Percentiles rank a stretch among this genome's conserved stretches.
phyloP scores from a whole-genome alignment of 1,140 invertebrate genomes.

The Rhagoletis pomonella region DNA sequence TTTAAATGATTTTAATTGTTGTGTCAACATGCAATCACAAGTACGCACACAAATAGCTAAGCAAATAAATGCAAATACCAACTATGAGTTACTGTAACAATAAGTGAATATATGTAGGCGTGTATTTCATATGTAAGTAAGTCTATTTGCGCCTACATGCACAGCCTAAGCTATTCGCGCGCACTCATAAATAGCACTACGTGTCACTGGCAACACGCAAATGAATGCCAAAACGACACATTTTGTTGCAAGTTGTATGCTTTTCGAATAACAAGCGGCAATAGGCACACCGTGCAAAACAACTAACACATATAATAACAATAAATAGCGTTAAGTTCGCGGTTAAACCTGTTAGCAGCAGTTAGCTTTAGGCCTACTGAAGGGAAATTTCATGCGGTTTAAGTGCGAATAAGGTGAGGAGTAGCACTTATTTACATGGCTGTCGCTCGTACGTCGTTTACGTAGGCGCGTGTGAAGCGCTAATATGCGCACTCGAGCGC shows the following conservation, averaged over 20 bases:
- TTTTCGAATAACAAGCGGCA: background rate
- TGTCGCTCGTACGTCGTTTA: constrained; percentile 20
- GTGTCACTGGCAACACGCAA: constrained; percentile 51
- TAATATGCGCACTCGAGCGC: constrained; percentile 33
- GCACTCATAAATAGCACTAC: constrained; percentile 20
- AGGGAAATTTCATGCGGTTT: background rate
- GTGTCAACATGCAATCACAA: constrained; percentile 37
- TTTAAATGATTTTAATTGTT: constrained; percentile 54
- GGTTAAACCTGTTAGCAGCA: constrained; percentile 14
- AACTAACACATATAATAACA: background rate
- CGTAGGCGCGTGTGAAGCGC: constrained; percentile 3
- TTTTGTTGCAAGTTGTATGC: constrained; percentile 42
- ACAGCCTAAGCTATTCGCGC: background rate
- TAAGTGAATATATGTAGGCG: background rate
- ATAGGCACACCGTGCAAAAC: background rate
- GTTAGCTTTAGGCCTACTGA: background rate
- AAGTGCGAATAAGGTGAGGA: background rate
- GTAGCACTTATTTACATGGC: background rate
- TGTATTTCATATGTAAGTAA: background rate
- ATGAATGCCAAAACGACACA: constrained; percentile 46
- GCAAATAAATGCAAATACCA: background rate
- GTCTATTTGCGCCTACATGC: background rate
- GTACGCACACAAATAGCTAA: background rate
- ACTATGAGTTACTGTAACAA: constrained; percentile 23
- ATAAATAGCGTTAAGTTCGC: constrained; percentile 34